Percentiles rank a stretch among this genome's conserved stretches.
phyloP scores from a whole-genome alignment of 2,113 vertebrate species.

The Girardinichthys multiradiatus region DNA sequence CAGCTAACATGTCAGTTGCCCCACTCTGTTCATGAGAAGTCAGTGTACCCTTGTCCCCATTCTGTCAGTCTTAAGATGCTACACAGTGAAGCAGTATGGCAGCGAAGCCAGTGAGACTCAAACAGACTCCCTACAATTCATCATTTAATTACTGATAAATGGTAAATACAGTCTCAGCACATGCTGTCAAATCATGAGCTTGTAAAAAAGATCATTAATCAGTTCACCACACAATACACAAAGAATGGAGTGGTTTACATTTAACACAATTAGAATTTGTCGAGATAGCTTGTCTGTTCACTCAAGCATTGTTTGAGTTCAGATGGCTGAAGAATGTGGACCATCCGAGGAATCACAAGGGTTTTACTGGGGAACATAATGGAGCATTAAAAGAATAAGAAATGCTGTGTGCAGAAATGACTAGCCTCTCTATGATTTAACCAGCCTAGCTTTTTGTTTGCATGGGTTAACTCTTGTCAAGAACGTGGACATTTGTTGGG shows the following conservation, averaged over 20 bases:
- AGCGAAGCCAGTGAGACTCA: constrained; percentile 3
- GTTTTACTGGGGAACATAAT: not conserved
- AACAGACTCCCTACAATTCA: constrained; percentile 11
- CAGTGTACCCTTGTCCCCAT: constrained; percentile 42
- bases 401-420: not conserved
- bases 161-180: constrained; percentile 44
- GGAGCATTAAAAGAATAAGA: constrained; percentile 3
- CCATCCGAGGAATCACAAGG: constrained; percentile 5
- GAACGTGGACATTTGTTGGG: constrained; percentile 8
- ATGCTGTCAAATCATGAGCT: constrained; percentile 21
- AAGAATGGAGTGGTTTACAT: constrained; percentile 21
- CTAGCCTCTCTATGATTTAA: not conserved
- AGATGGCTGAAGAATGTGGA: constrained; percentile 1
- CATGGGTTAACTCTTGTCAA: not conserved
- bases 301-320: constrained; percentile 20
- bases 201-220: constrained; percentile 25
- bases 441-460: not conserved
- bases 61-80: constrained; percentile 45
- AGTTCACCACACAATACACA: constrained; percentile 26
- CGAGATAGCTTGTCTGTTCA: constrained; percentile 9
- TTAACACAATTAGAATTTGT: constrained; percentile 49
- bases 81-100: constrained; percentile 2
- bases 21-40: constrained; percentile 27
- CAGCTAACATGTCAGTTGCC: constrained; percentile 21
- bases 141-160: constrained; percentile 42